phyloP scores from a whole-genome alignment of 1,140 invertebrate genomes.

The Temnothorax nylanderi region DNA sequence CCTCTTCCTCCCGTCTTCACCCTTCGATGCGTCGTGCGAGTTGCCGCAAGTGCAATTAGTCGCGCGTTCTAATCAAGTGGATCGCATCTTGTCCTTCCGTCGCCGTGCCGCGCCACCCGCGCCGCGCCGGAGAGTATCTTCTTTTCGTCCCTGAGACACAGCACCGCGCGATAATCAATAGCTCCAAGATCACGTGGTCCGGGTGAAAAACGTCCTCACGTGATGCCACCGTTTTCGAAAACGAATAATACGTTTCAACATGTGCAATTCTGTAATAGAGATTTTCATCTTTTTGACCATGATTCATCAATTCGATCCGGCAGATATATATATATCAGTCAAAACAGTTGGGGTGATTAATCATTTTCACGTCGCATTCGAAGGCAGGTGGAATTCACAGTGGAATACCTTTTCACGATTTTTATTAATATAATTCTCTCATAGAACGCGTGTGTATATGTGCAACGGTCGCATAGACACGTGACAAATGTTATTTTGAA shows the following conservation, averaged over 20 bases:
- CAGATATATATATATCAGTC: neutral
- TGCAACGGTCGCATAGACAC: neutral
- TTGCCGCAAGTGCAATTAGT: conserved; percentile 13
- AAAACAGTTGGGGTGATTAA: neutral
- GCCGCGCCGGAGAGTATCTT: neutral
- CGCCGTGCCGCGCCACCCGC: no score
- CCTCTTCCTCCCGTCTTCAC: neutral
- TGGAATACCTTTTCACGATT: no score
- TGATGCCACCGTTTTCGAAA: neutral
- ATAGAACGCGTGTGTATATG: neutral
- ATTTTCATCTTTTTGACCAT: neutral
- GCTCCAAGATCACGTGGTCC: neutral
- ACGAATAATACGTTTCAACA: neutral
- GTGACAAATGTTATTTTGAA: neutral
- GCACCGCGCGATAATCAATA: neutral
- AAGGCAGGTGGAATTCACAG: no score
- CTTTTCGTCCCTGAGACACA: neutral
- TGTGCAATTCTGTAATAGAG: neutral
- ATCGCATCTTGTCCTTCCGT: neutral
- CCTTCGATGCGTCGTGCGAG: no score
- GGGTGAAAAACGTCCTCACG: neutral
- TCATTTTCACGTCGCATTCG: no score
- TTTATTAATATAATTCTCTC: neutral
- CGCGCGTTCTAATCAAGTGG: neutral
- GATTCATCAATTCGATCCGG: neutral